Evolutionary conservation across 2,797 vertebrate species (phyloP), one percentile per base, ranked within the genome.

Genomic region (Ptychobarbus kaznakovi): DNA sequence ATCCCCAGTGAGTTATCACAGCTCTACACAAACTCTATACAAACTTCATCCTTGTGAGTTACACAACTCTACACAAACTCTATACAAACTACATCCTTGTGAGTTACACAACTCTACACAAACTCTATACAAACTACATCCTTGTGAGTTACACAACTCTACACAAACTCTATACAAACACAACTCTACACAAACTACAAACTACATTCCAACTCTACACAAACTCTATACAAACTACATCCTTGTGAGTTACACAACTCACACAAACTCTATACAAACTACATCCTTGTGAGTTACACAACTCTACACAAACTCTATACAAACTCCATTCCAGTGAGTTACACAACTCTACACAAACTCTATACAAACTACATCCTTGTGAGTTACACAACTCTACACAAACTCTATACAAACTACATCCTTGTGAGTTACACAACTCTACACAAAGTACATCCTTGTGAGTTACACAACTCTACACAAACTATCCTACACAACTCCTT

Each of bases 1-100:
- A 98, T 98, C 92, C 97, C 97, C 74, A 97, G 97, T 98, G 92
- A 96, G 97, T 93, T 8, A 1, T 61, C 61, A 15, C 25, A 65
- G 32, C 63, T 65, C 63, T 32, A 65, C 25, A 32, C 22, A 28
- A 63, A 63, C 58, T 25, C n/a, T 63, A n/a, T 25, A 25, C 25
- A 2, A 65, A 70, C 68, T 70, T 1, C 0, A 20, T 32, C 0
- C 25, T 0, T 15, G 40, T 11, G 18, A 25, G 12, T 28, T 77
- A 18, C 4, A 3, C 1, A 69, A 12, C 35, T 69, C 35, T 69
- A 40, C 35, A 42, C 1, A 66, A 49, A 25, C 69, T 42, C 2
- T n/a, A 12, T 22, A n/a, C 22, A 20, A 69, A 69, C 38, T 42
- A 7, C 6, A 44, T 70, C 10, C 11, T 1, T 22, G n/a, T 4